Evolutionary conservation across 2,113 vertebrate genomes (phyloP).

Genomic region (Forbesichthys papilliferus): DNA sequence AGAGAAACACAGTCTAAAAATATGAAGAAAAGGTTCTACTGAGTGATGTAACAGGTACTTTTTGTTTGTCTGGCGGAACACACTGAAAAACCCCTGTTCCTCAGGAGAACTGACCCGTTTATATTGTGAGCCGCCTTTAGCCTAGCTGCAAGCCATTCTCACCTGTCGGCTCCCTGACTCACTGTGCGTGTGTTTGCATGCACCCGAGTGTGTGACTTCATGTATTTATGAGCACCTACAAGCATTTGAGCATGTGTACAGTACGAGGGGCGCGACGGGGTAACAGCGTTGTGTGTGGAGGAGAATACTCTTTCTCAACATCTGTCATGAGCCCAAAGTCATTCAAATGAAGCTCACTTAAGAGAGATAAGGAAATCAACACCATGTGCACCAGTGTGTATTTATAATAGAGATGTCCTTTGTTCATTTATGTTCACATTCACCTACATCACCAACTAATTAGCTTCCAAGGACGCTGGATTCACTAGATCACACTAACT

Average conservation of each 20-base stretch:
- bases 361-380: too few species aligned
- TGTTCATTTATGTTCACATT: too few species aligned
- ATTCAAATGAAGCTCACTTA: conserved; percentile 36
- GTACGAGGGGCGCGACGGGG: neutral
- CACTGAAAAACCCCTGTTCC: conserved; percentile 45
- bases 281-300: conserved; percentile 13
- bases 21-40: too few species aligned
- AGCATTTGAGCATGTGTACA: neutral
- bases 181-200: conserved; percentile 12
- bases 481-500: too few species aligned
- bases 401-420: too few species aligned
- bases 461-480: too few species aligned
- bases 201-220: conserved; percentile 1
- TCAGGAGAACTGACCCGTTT: conserved; percentile 70
- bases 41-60: neutral
- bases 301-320: conserved; percentile 27
- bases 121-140: conserved; percentile 63
- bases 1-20: too few species aligned
- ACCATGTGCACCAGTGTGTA: too few species aligned
- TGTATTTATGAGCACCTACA: neutral
- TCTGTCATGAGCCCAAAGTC: conserved; percentile 47
- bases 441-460: too few species aligned
- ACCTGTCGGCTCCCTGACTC: conserved; percentile 63
- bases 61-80: conserved; percentile 19
- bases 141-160: conserved; percentile 65